Evolutionary conservation across 2,113 vertebrate species (phyloP).

Genomic region (Pomatostomus ruficeps): DNA sequence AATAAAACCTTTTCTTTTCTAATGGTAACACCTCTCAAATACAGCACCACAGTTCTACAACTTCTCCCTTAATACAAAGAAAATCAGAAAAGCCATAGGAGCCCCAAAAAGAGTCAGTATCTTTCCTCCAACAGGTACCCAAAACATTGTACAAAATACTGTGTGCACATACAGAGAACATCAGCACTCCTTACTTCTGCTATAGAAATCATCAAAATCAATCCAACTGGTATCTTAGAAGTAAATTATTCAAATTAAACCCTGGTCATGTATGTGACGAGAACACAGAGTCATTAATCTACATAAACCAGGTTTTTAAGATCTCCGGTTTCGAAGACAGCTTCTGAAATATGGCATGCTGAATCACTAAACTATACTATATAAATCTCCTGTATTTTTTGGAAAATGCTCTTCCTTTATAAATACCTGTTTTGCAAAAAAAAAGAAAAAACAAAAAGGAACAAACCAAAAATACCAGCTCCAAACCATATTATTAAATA

Average conservation of each 20-base stretch:
- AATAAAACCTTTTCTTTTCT: background rate
- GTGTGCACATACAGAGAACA: background rate
- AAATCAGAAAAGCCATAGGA: background rate
- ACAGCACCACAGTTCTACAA: background rate
- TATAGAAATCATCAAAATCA: background rate
- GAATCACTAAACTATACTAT: background rate
- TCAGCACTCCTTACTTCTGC: background rate
- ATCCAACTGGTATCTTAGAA: background rate
- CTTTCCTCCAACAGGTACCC: background rate
- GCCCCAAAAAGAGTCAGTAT: accelerated
- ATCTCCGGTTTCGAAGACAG: background rate
- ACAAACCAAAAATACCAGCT: background rate
- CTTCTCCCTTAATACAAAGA: background rate
- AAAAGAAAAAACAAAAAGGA: background rate
- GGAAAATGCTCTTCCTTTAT: background rate
- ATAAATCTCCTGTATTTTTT: background rate
- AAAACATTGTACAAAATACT: background rate
- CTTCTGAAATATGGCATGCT: background rate
- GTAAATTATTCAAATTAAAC: background rate
- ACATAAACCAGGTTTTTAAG: background rate
- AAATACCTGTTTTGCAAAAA: background rate
- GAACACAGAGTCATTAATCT: background rate
- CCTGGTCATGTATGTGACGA: background rate
- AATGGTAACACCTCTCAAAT: background rate
- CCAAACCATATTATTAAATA: background rate